Evolutionary conservation across 2,888 invertebrate species (phyloP).

Genomic region (Drosophila stalkeri): DNA sequence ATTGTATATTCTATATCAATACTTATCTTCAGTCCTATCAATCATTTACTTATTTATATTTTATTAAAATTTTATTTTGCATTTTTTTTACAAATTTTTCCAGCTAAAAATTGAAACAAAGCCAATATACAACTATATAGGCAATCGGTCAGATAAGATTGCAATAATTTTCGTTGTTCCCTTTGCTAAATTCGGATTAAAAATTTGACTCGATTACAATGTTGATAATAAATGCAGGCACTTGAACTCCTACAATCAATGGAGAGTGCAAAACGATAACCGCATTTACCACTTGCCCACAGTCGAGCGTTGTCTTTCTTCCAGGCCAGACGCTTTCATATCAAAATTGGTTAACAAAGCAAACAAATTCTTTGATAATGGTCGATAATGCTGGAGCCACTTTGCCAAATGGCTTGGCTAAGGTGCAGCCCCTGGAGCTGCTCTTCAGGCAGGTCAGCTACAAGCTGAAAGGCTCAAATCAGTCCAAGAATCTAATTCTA

Average conservation of each 20-base stretch:
- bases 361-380: slow-evolving; percentile 38
- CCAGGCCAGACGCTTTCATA: background rate
- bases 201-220: slow-evolving; percentile 17
- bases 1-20: background rate
- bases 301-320: slow-evolving; percentile 21
- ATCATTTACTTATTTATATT: background rate
- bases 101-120: background rate
- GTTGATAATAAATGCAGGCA: slow-evolving; percentile 36
- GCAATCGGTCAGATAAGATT: slow-evolving; percentile 42
- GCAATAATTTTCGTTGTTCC: slow-evolving; percentile 1
- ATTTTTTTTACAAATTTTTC: background rate
- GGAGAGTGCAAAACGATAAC: slow-evolving; percentile 29
- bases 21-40: background rate
- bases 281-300: slow-evolving; percentile 11
- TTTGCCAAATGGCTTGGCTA: slow-evolving; percentile 24
- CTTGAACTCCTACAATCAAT: slow-evolving; percentile 41
- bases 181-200: slow-evolving; percentile 20
- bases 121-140: background rate
- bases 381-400: slow-evolving; percentile 41
- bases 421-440: slow-evolving; percentile 54
- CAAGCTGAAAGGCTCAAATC: slow-evolving; percentile 53
- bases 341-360: slow-evolving; percentile 1
- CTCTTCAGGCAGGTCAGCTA: slow-evolving; percentile 77
- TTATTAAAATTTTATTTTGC: too few relatives aligned
- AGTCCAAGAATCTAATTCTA: slow-evolving; percentile 84